Conservation (phyloP, 2,888 invertebrate genomes). For the Sinodicranocentrus sp. region DNA sequence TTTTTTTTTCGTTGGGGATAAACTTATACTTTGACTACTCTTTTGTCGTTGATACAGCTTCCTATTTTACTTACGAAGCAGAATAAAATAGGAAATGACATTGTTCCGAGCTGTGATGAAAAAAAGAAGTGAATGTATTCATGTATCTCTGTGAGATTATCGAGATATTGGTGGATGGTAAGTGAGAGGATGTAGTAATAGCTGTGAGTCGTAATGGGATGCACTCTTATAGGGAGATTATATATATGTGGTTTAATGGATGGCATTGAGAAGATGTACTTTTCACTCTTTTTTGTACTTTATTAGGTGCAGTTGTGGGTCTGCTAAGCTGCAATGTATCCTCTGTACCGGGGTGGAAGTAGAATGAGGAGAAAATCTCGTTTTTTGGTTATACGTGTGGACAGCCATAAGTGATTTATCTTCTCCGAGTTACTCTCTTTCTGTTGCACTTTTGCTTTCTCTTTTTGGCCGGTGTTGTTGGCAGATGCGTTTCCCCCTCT, state of each 20-base stretch:
- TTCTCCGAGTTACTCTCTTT: constrained; percentile 19
- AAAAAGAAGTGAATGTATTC: constrained; percentile 6
- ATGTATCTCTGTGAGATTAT: too few species aligned
- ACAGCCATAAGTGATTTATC: constrained; percentile 74
- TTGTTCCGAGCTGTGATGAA: constrained; percentile 13
- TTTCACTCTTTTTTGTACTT: constrained; percentile 23
- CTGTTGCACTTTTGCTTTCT: constrained; percentile 38
- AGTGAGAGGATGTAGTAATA: constrained; percentile 34
- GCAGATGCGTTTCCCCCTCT: constrained; percentile 22
- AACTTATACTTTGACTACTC: too few species aligned
- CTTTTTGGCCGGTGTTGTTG: too few species aligned
- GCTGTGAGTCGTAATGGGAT: too few species aligned
- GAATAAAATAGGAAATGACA: constrained; percentile 34
- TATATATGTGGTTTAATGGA: constrained; percentile 34
- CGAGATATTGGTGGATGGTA: constrained; percentile 17
- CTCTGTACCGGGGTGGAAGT: too few species aligned
- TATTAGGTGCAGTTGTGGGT: constrained; percentile 43
- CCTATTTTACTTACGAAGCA: constrained; percentile 26
- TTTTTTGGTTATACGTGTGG: constrained; percentile 69
- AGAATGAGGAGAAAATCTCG: constrained; percentile 23
- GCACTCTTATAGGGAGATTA: neutral
- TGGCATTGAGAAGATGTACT: constrained; percentile 7
- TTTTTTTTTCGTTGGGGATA: neutral
- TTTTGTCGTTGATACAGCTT: constrained; percentile 13
- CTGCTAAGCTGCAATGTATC: neutral